phyloP scores from a whole-genome alignment of 2,888 invertebrate species.

The Cerceris rybyensis region DNA sequence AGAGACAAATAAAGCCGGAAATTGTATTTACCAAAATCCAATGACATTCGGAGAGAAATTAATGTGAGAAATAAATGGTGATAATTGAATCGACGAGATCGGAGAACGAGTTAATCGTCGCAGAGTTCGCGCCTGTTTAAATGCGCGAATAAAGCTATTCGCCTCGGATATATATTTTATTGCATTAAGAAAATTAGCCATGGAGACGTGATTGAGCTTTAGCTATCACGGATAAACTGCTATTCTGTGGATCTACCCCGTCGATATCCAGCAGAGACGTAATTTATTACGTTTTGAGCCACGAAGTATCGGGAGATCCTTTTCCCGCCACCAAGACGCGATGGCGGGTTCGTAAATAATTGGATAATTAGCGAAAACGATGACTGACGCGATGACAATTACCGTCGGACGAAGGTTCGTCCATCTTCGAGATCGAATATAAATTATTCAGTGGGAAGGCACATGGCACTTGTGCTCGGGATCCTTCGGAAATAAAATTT shows the following conservation, averaged over 20 bases:
- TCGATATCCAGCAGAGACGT: background rate
- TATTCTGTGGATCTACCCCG: background rate
- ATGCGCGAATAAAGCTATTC: background rate
- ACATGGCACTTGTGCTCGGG: too few relatives aligned
- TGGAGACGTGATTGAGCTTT: slow-evolving; percentile 5
- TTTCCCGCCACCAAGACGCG: background rate
- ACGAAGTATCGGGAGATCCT: background rate
- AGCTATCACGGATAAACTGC: slow-evolving; percentile 2
- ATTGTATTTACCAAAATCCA: background rate
- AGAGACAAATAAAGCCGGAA: background rate
- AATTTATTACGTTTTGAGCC: background rate
- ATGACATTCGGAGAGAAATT: slow-evolving; percentile 7
- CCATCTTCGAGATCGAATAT: too few relatives aligned
- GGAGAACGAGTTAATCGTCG: slow-evolving; percentile 40
- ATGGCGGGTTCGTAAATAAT: too few relatives aligned
- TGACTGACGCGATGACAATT: too few relatives aligned
- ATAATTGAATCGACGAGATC: slow-evolving; percentile 48
- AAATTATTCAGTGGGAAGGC: too few relatives aligned
- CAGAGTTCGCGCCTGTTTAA: slow-evolving; percentile 6
- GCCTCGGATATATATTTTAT: slow-evolving; percentile 13
- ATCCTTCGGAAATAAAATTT: too few relatives aligned
- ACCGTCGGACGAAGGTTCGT: too few relatives aligned
- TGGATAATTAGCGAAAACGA: too few relatives aligned
- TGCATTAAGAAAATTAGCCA: slow-evolving; percentile 26
- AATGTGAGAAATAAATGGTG: slow-evolving; percentile 34